Evolutionary conservation across 1,140 invertebrate species (phyloP).

Genomic region (Apis dorsata): DNA sequence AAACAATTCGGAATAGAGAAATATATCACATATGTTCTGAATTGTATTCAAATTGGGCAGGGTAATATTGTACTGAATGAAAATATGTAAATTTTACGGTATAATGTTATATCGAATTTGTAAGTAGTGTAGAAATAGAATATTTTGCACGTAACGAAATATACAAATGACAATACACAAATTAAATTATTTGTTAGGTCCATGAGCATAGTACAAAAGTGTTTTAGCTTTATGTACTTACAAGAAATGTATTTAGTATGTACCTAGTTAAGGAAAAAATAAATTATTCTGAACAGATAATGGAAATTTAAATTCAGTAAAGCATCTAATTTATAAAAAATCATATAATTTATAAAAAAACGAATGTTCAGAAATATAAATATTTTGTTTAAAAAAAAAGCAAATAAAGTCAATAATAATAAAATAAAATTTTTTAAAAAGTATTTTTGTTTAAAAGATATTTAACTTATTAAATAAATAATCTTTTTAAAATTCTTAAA

Average conservation of each 20-base stretch:
- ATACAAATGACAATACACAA: conserved; percentile 57
- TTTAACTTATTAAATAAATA: background rate
- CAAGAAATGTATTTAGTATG: conserved; percentile 63
- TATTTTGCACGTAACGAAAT: conserved; percentile 51
- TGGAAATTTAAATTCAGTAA: background rate
- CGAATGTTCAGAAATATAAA: background rate
- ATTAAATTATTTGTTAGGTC: conserved; percentile 72
- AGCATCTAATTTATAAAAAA: background rate
- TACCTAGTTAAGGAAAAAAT: conserved; percentile 67
- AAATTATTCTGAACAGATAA: conserved; percentile 70
- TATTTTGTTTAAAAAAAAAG: background rate
- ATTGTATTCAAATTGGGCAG: conserved; percentile 53
- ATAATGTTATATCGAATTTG: conserved; percentile 60
- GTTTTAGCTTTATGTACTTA: conserved; percentile 75
- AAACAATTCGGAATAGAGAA: conserved; percentile 32
- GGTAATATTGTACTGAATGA: conserved; percentile 59
- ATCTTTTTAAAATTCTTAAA: background rate
- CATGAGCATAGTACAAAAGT: conserved; percentile 74
- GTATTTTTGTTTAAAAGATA: background rate
- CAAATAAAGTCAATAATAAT: background rate
- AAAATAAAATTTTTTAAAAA: background rate
- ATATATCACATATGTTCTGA: conserved; percentile 31
- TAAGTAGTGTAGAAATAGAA: conserved; percentile 71
- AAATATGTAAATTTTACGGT: conserved; percentile 72
- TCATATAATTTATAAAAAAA: conserved; percentile 8